Evolutionary conservation across 2,888 invertebrate genomes (phyloP).

Genomic region (Tenthredo notha): DNA sequence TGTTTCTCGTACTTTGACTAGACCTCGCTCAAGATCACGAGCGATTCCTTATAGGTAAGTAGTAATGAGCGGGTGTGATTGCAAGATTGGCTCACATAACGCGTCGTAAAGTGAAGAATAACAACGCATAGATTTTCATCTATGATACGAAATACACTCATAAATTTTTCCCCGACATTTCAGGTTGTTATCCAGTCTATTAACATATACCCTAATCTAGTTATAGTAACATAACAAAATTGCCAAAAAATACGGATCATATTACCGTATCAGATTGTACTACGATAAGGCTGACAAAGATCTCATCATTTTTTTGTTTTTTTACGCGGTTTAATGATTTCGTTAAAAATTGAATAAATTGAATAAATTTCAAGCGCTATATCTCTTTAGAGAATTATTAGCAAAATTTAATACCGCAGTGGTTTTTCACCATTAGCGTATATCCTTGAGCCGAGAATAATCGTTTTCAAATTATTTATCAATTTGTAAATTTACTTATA

Average conservation of each 20-base stretch:
- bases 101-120: not conserved
- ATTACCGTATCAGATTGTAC: constrained; percentile 23
- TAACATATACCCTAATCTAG: constrained; percentile 30
- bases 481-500: constrained; percentile 11
- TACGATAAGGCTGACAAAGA: constrained; percentile 28
- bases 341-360: not conserved
- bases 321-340: not conserved
- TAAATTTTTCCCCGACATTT: not conserved
- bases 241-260: not conserved
- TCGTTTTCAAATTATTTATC: constrained; percentile 10
- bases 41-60: not conserved
- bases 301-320: not conserved
- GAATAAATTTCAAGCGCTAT: not conserved
- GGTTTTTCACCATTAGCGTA: not conserved
- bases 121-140: constrained; percentile 25
- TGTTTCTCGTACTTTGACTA: not conserved
- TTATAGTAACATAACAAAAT: not conserved
- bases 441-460: constrained; percentile 2
- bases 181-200: not conserved
- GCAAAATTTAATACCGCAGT: not conserved
- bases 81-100: not conserved
- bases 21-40: constrained; percentile 10
- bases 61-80: constrained; percentile 44
- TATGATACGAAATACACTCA: not conserved
- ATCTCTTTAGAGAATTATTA: not conserved